Evolutionary conservation across 2,113 vertebrate genomes (phyloP).

Genomic region (Mellivora capensis): DNA sequence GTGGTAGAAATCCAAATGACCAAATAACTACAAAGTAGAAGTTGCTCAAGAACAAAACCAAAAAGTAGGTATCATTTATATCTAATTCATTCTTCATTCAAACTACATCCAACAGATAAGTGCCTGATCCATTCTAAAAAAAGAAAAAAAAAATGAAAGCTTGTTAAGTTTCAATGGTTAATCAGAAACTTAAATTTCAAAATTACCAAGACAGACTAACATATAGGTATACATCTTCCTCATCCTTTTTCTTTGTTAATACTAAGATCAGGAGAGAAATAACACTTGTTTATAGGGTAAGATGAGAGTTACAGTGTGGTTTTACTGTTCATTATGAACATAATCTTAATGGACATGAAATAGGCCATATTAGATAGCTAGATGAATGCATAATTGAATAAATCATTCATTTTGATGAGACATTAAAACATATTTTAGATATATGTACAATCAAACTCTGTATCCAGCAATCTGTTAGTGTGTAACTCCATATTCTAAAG

Average conservation of each 20-base stretch:
- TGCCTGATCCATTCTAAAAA: background rate
- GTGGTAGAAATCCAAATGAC: background rate
- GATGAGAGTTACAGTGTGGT: background rate
- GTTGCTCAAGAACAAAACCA: background rate
- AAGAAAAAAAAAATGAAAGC: background rate
- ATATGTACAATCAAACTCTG: background rate
- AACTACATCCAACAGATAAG: background rate
- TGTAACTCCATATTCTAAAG: background rate
- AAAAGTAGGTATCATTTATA: background rate
- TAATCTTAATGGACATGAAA: background rate
- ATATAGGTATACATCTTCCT: background rate
- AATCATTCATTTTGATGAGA: conserved; percentile 18
- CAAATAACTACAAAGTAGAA: background rate
- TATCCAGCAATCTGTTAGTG: background rate
- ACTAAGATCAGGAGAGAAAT: background rate
- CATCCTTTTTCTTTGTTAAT: background rate
- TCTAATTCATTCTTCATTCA: background rate
- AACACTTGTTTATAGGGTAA: background rate
- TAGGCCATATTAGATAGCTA: background rate
- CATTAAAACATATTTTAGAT: background rate
- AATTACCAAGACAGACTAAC: background rate
- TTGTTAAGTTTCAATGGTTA: background rate
- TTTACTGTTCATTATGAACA: background rate
- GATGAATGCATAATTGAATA: background rate
- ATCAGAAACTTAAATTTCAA: background rate